Evolutionary conservation across 2,113 vertebrate genomes (phyloP).

Genomic region (Pristiophorus japonicus): DNA sequence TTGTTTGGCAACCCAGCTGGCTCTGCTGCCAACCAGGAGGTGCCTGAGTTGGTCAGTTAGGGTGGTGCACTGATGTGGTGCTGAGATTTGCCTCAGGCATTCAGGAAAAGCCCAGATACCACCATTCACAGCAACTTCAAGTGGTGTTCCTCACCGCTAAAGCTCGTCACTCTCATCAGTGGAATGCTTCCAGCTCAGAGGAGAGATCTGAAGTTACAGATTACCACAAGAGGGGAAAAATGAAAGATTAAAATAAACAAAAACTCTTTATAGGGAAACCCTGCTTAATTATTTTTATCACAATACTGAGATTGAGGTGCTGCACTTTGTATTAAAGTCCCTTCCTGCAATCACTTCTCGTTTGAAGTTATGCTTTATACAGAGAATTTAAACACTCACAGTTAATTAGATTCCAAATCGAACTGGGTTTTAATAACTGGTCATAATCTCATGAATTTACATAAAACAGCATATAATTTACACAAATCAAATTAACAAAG

Average conservation of each 20-base stretch:
- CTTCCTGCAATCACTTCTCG: neutral
- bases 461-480: slow-evolving; percentile 4
- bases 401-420: neutral
- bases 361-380: neutral
- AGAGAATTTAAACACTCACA: neutral
- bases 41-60: neutral
- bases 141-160: neutral
- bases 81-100: neutral
- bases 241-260: neutral
- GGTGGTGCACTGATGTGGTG: neutral
- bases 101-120: neutral
- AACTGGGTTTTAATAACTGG: neutral
- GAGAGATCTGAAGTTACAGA: neutral
- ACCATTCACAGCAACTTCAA: neutral
- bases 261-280: neutral
- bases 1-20: neutral
- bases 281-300: neutral
- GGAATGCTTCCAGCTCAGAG: neutral
- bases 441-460: neutral
- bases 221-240: neutral
- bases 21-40: neutral
- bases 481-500: slow-evolving; percentile 18
- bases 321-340: neutral
- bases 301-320: neutral
- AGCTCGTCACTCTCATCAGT: neutral